Base-by-base conservation (phyloP, 2,888 invertebrate species). In the Drosophila mimica region DNA sequence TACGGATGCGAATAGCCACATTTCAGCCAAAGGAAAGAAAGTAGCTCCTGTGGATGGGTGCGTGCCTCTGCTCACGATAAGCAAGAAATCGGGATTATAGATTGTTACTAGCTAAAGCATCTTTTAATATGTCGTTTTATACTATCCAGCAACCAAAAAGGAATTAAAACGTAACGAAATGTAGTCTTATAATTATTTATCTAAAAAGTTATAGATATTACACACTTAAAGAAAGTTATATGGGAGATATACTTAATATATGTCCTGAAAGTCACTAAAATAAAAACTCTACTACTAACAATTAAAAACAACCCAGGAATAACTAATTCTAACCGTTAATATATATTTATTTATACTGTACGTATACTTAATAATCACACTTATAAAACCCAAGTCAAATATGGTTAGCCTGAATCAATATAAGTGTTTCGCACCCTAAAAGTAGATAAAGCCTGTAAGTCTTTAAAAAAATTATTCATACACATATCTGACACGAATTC, bases 1-100 rank as follows among this genome's bases (percentile, higher is more conserved):
- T 71, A 59, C 68, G 40, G 43, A 67, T 81, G 51, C 38, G 49
- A 58, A 66, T 59, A 54, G 66, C 64, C 68, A 48, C 78, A 72
- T 59, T 65, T 53, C 38, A 9, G 36, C 51, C 43, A 64, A 76
- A 17, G 4, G 17, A 17, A 8, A 28, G 15, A 43, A 5, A 46
- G 34, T 5, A 5, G 34, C 17, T 4, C 34, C 48, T 28, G 46
- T 9, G 5, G 30, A 30, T 33, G 62, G 3, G 0, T 9, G 40
- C 15, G 57, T 57, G 56, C 28, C 3, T 9, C 34, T 53, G 3
- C 6, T 46, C 13, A 54, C 34, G 36, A n/a, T 36, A 13, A 31
- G 36, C 4, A 7, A n/a, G 6, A 15, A 9, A 53, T 20, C 8
- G 15, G 3, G 9, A 0, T 17, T 6, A 28, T 4, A 46, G 4